These are phyloP conservation scores for Listrodromus nycthemerus DNA, from an alignment of 2,888 invertebrate species.

Conservation along the genomic window DNA sequence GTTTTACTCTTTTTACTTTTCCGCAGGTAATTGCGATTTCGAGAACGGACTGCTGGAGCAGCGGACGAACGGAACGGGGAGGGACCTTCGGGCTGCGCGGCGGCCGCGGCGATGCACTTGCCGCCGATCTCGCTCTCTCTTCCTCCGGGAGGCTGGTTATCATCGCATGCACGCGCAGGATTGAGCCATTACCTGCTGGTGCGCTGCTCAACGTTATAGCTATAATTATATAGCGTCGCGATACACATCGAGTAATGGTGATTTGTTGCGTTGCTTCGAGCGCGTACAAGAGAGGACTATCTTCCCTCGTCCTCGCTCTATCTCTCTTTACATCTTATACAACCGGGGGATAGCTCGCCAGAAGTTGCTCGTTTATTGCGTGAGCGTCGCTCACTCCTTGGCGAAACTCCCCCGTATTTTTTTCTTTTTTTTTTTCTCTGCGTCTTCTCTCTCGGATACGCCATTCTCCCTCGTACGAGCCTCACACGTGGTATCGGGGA, in stretches of 20 bases:
- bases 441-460: background rate
- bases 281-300: slow-evolving; percentile 67
- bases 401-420: background rate
- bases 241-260: slow-evolving; percentile 85
- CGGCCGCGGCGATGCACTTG: slow-evolving; percentile 42
- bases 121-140: slow-evolving; percentile 1
- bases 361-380: slow-evolving; percentile 49
- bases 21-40: slow-evolving; percentile 12
- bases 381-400: slow-evolving; percentile 16
- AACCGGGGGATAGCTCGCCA: slow-evolving; percentile 12
- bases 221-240: slow-evolving; percentile 84
- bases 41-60: background rate
- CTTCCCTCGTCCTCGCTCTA: slow-evolving; percentile 40
- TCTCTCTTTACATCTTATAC: slow-evolving; percentile 38
- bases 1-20: background rate
- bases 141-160: slow-evolving; percentile 74
- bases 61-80: slow-evolving; percentile 43
- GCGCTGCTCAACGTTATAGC: slow-evolving; percentile 79
- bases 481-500: slow-evolving; percentile 37
- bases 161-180: slow-evolving; percentile 83
- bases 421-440: too few species aligned
- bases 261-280: slow-evolving; percentile 81
- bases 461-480: slow-evolving; percentile 31
- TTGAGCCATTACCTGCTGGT: slow-evolving; percentile 84
- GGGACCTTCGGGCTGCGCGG: slow-evolving; percentile 77